Conservation (phyloP, 2,113 vertebrate genomes). For the Cebidichthys violaceus region DNA sequence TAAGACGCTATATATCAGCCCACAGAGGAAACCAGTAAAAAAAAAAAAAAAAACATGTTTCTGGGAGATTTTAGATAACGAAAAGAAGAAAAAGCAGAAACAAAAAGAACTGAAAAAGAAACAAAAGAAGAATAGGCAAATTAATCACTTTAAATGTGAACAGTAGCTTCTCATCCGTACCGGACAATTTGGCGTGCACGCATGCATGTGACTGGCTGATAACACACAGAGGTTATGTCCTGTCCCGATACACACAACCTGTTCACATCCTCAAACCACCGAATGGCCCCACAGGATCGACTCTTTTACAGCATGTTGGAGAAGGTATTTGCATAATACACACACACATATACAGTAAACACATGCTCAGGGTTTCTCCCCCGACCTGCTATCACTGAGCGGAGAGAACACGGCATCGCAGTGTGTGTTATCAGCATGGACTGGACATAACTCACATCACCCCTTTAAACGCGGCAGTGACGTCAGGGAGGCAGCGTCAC, state of each 20-base stretch:
- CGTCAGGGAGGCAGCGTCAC: slow-evolving; percentile 38
- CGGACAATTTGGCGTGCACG: background rate
- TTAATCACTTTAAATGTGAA: slow-evolving; percentile 39
- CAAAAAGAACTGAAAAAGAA: slow-evolving; percentile 1
- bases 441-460: slow-evolving; percentile 62
- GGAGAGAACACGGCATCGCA: slow-evolving; percentile 32
- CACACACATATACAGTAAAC: slow-evolving; percentile 2
- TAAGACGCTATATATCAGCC: slow-evolving; percentile 55
- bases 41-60: slow-evolving; percentile 6
- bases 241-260: slow-evolving; percentile 17
- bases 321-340: background rate
- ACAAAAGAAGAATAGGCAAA: slow-evolving; percentile 9
- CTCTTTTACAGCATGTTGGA: slow-evolving; percentile 1
- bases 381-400: slow-evolving; percentile 13
- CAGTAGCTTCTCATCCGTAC: background rate
- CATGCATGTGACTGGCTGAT: slow-evolving; percentile 24
- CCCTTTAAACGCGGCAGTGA: slow-evolving; percentile 61
- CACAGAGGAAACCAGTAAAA: background rate
- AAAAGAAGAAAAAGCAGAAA: slow-evolving; percentile 12
- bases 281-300: slow-evolving; percentile 13
- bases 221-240: slow-evolving; percentile 47
- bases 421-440: slow-evolving; percentile 55
- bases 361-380: slow-evolving; percentile 22
- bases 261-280: slow-evolving; percentile 18
- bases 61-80: slow-evolving; percentile 38